Evolutionary conservation across 2,888 invertebrate species (phyloP).

Genomic region (Patella ulyssiponensis): DNA sequence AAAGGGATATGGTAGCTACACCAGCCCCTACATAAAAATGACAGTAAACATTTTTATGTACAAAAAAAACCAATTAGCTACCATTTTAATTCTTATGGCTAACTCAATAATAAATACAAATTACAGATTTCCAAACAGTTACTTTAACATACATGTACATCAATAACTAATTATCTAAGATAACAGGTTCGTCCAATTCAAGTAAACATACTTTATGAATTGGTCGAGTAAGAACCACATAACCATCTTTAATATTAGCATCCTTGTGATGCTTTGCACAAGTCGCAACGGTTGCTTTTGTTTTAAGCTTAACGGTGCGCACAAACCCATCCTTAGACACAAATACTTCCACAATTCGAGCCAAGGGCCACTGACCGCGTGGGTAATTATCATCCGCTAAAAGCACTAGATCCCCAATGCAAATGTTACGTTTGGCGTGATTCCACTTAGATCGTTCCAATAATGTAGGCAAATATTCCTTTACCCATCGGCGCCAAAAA

Average conservation of each 20-base stretch:
- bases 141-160: too few species aligned
- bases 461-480: not conserved
- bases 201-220: not conserved
- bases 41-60: too few species aligned
- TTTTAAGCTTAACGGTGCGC: not conserved
- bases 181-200: not conserved
- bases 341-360: not conserved
- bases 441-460: conserved; percentile 1
- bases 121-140: too few species aligned
- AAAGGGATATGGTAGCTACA: too few species aligned
- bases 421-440: not conserved
- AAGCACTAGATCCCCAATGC: not conserved
- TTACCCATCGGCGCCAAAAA: not conserved
- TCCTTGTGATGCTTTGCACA: not conserved
- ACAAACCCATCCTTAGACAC: not conserved
- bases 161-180: too few species aligned
- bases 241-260: not conserved
- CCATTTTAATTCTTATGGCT: too few species aligned
- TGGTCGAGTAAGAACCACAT: not conserved
- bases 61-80: too few species aligned
- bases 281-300: not conserved
- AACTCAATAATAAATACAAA: too few species aligned
- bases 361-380: conserved; percentile 1
- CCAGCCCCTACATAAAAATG: too few species aligned
- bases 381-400: not conserved